Evolutionary conservation across 2,888 invertebrate species (phyloP), one percentile per base, ranked within the genome.

Genomic region (Ichneumoninae sp.): DNA sequence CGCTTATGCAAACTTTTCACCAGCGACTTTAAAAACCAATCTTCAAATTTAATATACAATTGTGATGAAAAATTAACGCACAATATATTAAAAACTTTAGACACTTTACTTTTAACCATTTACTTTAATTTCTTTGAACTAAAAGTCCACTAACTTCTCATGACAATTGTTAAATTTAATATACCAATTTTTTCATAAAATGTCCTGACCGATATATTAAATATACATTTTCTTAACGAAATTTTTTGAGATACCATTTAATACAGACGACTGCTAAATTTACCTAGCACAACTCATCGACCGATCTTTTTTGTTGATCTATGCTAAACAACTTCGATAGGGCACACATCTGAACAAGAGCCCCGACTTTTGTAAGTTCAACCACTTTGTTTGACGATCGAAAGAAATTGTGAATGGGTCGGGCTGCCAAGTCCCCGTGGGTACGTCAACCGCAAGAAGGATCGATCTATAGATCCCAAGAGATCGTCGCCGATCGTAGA

Each of bases 401-500:
- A 7, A 68, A 33, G 71, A 82, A 72, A 19, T 68, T 68, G 47
- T 82, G 68, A 82, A 69, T 60, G 68, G 68, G 78, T 82, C 82
- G 77, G 60, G 77, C 82, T 57, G 57, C 66, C 36, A 62, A 16
- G 47, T 30, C 62, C 26, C 19, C 16, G 52, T 70, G 62, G 52
- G 68, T n/a, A 33, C 47, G 68, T 72, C 57, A 50, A 66, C 54
- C 65, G 52, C 71, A 47, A 40, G 50, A 62, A 71, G 30, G 82
- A 65, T 74, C 44, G 74, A 70, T 80, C 44, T 44, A 80, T 85
- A 44, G 77, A 80, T 83, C 78, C 72, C 69, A 47, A n/a, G 72
- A 50, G 52, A 76, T 69, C 5, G 44, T 30, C 26, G 57, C 66
- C 44, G 36, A 80, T 78, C 69, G 77, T 74, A 69, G 77, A 78